Conservation (phyloP, 2,888 invertebrate genomes). For the Hyposoter didymator region DNA sequence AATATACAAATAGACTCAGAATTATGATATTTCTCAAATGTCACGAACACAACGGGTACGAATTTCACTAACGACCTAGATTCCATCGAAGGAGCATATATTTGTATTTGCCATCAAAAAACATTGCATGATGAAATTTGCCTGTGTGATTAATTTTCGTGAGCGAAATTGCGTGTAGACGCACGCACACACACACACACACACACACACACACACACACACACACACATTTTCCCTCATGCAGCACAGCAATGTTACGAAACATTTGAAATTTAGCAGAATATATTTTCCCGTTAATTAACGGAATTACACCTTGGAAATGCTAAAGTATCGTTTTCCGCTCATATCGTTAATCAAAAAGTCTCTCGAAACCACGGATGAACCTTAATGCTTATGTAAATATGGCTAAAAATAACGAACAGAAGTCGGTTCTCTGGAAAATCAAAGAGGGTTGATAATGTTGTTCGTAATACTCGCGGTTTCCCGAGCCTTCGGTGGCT, state of each 20-base stretch:
- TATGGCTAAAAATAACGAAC: neutral
- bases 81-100: neutral
- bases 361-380: neutral
- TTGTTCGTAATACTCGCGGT: neutral
- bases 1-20: neutral
- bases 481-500: neutral
- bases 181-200: neutral
- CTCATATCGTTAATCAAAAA: neutral
- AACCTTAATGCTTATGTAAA: neutral
- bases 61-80: neutral
- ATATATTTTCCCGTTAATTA: constrained; percentile 8
- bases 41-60: neutral
- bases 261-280: neutral
- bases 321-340: neutral
- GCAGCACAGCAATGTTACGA: neutral
- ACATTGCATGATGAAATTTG: constrained; percentile 1
- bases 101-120: neutral
- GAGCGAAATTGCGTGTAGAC: constrained; percentile 19
- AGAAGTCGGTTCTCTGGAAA: neutral
- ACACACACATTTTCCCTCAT: no score
- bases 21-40: neutral
- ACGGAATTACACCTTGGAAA: constrained; percentile 4
- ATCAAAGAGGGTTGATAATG: neutral
- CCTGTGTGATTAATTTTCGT: constrained; percentile 10
- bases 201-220: no score